Percentiles rank a stretch among this genome's conserved stretches.
These are phyloP conservation scores for Gambelia wislizenii DNA, from an alignment of 2,797 vertebrate species.

Conservation along the genomic window DNA sequence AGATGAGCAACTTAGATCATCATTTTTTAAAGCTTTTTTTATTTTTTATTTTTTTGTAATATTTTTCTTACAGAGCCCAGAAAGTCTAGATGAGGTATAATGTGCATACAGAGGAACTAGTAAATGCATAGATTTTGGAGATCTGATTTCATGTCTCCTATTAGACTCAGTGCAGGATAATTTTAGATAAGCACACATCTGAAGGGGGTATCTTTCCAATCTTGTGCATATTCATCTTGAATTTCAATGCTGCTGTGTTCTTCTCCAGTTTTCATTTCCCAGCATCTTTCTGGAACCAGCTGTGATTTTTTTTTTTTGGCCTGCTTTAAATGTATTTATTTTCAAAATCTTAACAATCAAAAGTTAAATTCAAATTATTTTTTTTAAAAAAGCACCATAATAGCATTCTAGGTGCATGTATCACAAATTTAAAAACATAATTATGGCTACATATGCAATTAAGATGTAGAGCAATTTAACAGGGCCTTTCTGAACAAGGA, in stretches of 20 bases:
- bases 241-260: constrained; percentile 36
- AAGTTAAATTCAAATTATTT: constrained; percentile 43
- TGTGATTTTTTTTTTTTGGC: not conserved
- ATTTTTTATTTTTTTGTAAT: too few relatives aligned
- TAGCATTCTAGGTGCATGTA: constrained; percentile 13
- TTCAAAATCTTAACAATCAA: not conserved
- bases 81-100: constrained; percentile 16
- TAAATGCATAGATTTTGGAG: constrained; percentile 44
- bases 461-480: constrained; percentile 38
- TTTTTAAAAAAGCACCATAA: constrained; percentile 14
- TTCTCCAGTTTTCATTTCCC: constrained; percentile 10
- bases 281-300: not conserved
- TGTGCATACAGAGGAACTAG: constrained; percentile 36
- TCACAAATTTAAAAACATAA: constrained; percentile 27
- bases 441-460: constrained; percentile 40
- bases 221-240: constrained; percentile 47
- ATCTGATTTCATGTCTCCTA: constrained; percentile 9
- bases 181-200: constrained; percentile 54
- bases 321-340: not conserved
- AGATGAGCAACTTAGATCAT: constrained; percentile 3
- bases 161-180: constrained; percentile 48
- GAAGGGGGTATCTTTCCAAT: constrained; percentile 44
- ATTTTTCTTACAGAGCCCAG: not conserved
- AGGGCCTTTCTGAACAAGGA: constrained; percentile 45
- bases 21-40: not conserved